Percentiles rank a stretch among this genome's conserved stretches.
Evolutionary conservation across 1,140 invertebrate genomes (phyloP).

Genomic region (Pogonomyrmex barbatus): DNA sequence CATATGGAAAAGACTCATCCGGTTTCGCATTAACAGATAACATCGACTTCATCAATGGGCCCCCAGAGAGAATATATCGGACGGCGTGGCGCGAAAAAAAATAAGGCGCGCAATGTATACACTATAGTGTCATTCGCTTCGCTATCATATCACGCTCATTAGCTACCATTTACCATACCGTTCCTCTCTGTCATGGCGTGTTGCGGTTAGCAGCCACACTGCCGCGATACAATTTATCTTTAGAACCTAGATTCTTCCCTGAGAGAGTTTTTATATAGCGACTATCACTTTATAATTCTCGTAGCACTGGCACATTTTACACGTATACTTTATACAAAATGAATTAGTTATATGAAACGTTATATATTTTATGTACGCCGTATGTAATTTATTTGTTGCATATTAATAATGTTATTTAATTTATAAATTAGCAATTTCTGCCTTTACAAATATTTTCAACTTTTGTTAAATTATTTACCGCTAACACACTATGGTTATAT

Average conservation of each 20-base stretch:
- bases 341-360: background rate
- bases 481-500: background rate
- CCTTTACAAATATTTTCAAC: background rate
- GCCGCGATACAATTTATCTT: slow-evolving; percentile 70
- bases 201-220: slow-evolving; percentile 60
- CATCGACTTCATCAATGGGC: background rate
- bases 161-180: slow-evolving; percentile 53
- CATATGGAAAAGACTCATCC: background rate
- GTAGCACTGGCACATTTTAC: background rate
- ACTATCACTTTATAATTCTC: slow-evolving; percentile 15
- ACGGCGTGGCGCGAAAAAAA: background rate
- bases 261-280: slow-evolving; percentile 14
- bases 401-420: background rate
- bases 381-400: background rate
- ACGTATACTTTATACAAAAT: background rate
- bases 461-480: slow-evolving; percentile 8
- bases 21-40: background rate
- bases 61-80: background rate
- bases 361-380: background rate
- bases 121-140: slow-evolving; percentile 17
- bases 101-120: slow-evolving; percentile 13
- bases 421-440: background rate
- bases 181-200: slow-evolving; percentile 51
- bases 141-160: slow-evolving; percentile 70
- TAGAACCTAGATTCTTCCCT: slow-evolving; percentile 36